These are phyloP conservation scores for Tympanuchus pallidicinctus DNA, from an alignment of 2,113 vertebrate species.

Conservation along the genomic window DNA sequence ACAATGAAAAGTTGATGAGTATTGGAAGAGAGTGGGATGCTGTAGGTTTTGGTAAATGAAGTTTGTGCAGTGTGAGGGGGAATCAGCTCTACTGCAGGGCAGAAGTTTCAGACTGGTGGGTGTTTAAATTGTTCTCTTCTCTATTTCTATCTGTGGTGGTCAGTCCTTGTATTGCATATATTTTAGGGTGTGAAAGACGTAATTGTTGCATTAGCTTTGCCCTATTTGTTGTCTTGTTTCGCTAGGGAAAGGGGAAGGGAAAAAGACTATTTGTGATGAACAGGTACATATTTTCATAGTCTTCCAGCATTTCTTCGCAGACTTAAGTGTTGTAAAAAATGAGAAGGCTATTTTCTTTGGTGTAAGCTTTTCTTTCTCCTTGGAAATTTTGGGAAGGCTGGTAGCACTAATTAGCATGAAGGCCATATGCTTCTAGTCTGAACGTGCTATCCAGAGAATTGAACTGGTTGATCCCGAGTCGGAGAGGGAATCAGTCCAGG, in stretches of 20 bases:
- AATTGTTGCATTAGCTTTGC: background rate
- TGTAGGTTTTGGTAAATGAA: background rate
- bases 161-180: background rate
- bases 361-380: background rate
- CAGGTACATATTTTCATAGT: background rate
- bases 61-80: background rate
- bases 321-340: background rate
- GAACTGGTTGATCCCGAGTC: background rate
- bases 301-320: background rate
- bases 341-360: background rate
- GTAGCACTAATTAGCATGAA: background rate
- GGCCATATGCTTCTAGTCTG: conserved; percentile 5
- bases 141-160: background rate
- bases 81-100: background rate
- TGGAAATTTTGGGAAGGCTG: background rate
- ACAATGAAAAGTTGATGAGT: background rate
- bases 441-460: background rate
- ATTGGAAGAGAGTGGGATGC: background rate
- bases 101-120: rapidly evolving
- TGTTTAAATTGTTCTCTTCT: background rate
- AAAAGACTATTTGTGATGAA: background rate
- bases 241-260: background rate
- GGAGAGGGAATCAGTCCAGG: background rate
- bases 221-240: background rate
- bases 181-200: background rate